These are phyloP conservation scores for Anoncus sp. DNA, from an alignment of 2,888 invertebrate genomes.

Conservation along the genomic window DNA sequence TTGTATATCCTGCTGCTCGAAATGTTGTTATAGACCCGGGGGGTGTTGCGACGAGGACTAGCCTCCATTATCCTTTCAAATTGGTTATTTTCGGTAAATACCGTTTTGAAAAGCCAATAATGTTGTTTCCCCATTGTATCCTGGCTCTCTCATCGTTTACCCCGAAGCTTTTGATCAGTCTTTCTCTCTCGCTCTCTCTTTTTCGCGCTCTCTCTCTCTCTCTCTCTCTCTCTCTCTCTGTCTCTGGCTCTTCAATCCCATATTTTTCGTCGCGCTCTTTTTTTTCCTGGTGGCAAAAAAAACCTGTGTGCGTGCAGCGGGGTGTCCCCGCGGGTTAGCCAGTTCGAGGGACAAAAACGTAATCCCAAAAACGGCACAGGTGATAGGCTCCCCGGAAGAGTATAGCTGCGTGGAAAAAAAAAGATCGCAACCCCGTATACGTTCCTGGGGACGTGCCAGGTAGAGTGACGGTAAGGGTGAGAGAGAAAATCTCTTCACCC, in stretches of 20 bases:
- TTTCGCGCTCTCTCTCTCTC: constrained; percentile 62
- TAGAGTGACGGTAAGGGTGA: constrained; percentile 52
- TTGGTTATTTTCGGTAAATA: constrained; percentile 83
- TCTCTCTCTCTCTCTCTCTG: constrained; percentile 45
- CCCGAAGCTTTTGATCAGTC: constrained; percentile 61
- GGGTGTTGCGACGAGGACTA: constrained; percentile 71
- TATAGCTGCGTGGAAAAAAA: constrained; percentile 66
- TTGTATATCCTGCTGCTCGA: constrained; percentile 30
- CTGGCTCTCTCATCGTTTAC: constrained; percentile 46
- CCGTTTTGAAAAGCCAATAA: constrained; percentile 83
- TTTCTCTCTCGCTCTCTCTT: constrained; percentile 40
- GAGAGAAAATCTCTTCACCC: constrained; percentile 56
- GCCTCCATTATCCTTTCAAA: constrained; percentile 78
- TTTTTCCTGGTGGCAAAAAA: constrained; percentile 59
- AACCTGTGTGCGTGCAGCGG: constrained; percentile 69
- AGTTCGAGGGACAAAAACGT: constrained; percentile 77
- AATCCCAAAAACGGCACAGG: constrained; percentile 81
- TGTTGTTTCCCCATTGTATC: constrained; percentile 81
- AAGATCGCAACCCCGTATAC: constrained; percentile 54
- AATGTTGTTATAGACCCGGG: constrained; percentile 62
- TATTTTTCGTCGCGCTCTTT: constrained; percentile 63
- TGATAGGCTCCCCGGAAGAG: constrained; percentile 70
- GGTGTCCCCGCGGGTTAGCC: constrained; percentile 70
- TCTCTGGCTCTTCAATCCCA: constrained; percentile 28
- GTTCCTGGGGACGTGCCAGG: constrained; percentile 60